Conservation (phyloP, 2,888 invertebrate species). For the Apotomis betuletana region DNA sequence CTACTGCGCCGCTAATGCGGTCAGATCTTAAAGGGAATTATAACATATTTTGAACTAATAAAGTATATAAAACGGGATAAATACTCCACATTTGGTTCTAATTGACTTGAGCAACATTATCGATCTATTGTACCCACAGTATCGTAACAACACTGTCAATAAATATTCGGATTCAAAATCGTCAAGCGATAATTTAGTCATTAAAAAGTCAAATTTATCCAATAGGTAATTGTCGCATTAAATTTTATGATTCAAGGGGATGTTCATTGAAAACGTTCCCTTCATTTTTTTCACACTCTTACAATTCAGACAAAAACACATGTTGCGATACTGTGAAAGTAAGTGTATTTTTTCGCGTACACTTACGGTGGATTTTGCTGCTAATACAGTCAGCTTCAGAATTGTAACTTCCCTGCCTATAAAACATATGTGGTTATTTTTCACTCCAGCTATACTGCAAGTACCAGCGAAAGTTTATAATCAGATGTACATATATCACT, state of each 20-base stretch:
- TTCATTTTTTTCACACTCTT: not conserved
- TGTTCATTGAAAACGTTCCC: too few relatives aligned
- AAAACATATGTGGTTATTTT: too few relatives aligned
- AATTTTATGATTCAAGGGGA: too few relatives aligned
- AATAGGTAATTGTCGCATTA: too few relatives aligned
- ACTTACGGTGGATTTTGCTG: not conserved
- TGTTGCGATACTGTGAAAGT: not conserved
- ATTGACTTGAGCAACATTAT: constrained; percentile 67
- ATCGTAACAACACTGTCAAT: not conserved
- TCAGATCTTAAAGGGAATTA: constrained; percentile 3
- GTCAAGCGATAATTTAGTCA: not conserved
- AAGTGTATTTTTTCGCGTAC: not conserved
- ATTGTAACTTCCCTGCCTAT: too few relatives aligned
- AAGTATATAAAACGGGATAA: constrained; percentile 4
- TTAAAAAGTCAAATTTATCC: too few relatives aligned
- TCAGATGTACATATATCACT: too few relatives aligned
- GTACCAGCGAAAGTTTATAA: too few relatives aligned
- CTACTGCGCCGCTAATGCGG: constrained; percentile 3
- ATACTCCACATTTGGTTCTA: constrained; percentile 47
- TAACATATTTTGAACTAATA: not conserved
- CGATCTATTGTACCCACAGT: constrained; percentile 3
- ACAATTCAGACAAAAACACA: not conserved
- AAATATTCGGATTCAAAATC: not conserved
- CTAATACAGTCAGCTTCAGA: too few relatives aligned
- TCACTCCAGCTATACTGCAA: too few relatives aligned